These are phyloP conservation scores for Denticeps clupeoides DNA, from an alignment of 2,797 vertebrate species.

Conservation along the genomic window DNA sequence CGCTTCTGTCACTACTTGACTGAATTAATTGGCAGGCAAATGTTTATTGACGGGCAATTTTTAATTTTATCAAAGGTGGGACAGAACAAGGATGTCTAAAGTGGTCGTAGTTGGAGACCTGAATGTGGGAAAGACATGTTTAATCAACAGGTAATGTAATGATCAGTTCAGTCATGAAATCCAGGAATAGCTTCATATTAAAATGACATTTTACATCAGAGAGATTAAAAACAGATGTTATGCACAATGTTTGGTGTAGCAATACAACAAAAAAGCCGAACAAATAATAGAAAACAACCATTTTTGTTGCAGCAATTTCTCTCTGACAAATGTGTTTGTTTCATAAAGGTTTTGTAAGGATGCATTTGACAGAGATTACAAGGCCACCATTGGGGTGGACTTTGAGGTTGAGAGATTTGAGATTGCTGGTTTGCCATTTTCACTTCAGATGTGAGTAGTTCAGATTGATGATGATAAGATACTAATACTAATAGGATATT, in stretches of 20 bases:
- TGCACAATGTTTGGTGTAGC: too few species aligned
- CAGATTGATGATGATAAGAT: neutral
- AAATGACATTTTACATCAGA: too few species aligned
- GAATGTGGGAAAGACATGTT: constrained; percentile 86
- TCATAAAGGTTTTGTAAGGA: constrained; percentile 76
- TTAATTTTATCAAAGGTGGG: constrained; percentile 38
- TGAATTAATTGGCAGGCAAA: neutral
- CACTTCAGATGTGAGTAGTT: constrained; percentile 78
- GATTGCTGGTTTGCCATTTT: constrained; percentile 69
- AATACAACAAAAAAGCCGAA: too few species aligned
- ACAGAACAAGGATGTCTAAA: constrained; percentile 78
- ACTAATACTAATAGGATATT: too few species aligned
- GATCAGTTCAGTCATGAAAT: too few species aligned
- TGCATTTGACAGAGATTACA: constrained; percentile 78
- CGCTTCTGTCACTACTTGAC: too few species aligned
- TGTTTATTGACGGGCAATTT: neutral
- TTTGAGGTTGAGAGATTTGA: constrained; percentile 88
- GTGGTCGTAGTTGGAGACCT: constrained; percentile 84
- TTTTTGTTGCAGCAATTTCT: too few species aligned
- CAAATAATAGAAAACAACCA: too few species aligned
- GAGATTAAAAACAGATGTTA: too few species aligned
- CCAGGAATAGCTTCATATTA: too few species aligned
- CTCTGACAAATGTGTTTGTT: too few species aligned
- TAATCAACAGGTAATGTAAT: constrained; percentile 80
- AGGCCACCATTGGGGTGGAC: constrained; percentile 87